Conservation (phyloP, 2,113 vertebrate species). For the Elephantulus edwardii region DNA sequence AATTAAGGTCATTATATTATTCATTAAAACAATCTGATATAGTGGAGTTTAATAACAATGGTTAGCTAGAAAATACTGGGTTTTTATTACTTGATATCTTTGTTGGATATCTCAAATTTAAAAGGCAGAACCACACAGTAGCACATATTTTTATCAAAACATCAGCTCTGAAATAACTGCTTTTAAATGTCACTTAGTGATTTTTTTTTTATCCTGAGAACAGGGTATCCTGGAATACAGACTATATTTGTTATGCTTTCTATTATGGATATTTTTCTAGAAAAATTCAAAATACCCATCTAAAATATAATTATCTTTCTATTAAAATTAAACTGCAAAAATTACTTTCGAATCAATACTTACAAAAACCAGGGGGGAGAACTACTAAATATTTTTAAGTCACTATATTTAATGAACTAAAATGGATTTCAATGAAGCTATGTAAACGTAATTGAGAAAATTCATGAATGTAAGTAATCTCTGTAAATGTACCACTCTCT, state of each 20-base stretch:
- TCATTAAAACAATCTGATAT: neutral
- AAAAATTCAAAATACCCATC: neutral
- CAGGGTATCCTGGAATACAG: neutral
- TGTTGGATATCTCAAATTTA: neutral
- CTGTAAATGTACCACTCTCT: neutral
- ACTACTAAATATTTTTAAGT: neutral
- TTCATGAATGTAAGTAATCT: neutral
- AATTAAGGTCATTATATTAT: neutral
- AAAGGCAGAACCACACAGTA: neutral
- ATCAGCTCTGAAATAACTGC: neutral
- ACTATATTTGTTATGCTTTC: neutral
- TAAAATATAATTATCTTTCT: neutral
- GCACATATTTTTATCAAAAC: neutral
- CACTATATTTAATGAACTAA: conserved; percentile 10
- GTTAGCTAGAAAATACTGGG: neutral
- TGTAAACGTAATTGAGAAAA: conserved; percentile 43
- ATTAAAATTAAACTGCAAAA: conserved; percentile 1
- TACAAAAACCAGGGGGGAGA: neutral
- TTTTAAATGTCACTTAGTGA: neutral
- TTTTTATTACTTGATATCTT: neutral
- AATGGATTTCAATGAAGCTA: neutral
- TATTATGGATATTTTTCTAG: neutral
- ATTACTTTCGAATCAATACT: neutral
- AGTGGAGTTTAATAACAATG: neutral
- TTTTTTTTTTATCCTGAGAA: conserved; percentile 36